Percentiles rank a stretch among this genome's conserved stretches.
phyloP scores from a whole-genome alignment of 2,797 vertebrate species.

The Mus spretus region DNA sequence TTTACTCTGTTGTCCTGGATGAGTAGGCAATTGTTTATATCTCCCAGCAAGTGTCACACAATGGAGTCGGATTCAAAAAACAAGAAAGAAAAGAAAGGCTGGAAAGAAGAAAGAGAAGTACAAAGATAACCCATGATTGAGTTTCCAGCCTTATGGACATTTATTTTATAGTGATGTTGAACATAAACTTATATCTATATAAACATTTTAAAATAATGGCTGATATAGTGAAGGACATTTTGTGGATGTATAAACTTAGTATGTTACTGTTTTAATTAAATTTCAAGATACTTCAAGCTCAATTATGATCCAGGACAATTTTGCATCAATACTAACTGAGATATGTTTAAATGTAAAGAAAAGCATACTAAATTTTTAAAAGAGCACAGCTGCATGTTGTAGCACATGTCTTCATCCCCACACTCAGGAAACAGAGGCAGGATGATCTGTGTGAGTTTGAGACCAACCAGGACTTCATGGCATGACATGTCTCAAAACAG shows the following conservation, averaged over 20 bases:
- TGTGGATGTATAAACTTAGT: not conserved
- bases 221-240: not conserved
- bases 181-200: not conserved
- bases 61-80: too few species aligned
- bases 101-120: not conserved
- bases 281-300: not conserved
- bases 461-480: not conserved
- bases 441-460: not conserved
- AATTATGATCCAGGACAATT: not conserved
- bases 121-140: not conserved
- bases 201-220: not conserved
- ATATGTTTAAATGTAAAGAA: not conserved
- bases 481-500: not conserved
- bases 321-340: not conserved
- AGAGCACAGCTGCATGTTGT: not conserved
- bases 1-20: not conserved
- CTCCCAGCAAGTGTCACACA: not conserved
- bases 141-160: too few species aligned
- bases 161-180: not conserved
- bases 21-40: not conserved
- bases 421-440: not conserved
- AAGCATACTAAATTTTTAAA: not conserved
- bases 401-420: not conserved
- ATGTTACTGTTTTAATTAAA: not conserved
- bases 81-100: not conserved